Evolutionary conservation across 64 coral and sea anemone genomes (phyloP).

Genomic region (Actinia tenebrosa): DNA sequence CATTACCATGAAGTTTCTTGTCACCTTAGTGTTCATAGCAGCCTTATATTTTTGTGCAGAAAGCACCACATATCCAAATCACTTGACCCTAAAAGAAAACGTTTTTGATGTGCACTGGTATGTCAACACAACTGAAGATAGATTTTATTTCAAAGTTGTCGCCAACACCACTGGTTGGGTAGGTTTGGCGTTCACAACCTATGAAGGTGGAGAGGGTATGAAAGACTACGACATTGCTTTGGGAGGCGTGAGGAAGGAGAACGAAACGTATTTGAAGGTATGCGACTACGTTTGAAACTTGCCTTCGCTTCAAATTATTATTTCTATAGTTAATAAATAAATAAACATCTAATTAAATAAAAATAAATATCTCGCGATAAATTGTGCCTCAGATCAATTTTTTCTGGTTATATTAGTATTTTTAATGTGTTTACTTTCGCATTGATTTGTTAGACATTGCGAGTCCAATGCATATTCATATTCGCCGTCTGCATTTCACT

Average conservation of each 20-base stretch:
- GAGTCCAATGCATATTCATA: too few species aligned
- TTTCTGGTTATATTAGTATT: too few species aligned
- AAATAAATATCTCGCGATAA: too few species aligned
- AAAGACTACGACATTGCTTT: constrained; percentile 26
- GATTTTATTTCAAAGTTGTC: constrained; percentile 41
- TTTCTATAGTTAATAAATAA: too few species aligned
- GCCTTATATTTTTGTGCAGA: background rate
- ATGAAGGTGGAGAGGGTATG: background rate
- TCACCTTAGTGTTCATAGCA: background rate
- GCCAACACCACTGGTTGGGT: constrained; percentile 32
- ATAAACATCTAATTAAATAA: too few species aligned
- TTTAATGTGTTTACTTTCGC: too few species aligned
- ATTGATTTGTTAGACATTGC: too few species aligned
- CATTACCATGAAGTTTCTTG: background rate
- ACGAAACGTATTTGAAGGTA: constrained; percentile 2
- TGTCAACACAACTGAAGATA: constrained; percentile 14
- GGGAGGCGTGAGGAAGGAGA: background rate
- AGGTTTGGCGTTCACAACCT: constrained; percentile 26
- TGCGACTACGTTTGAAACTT: too few species aligned
- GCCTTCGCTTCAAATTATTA: too few species aligned
- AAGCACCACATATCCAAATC: background rate
- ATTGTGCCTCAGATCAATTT: too few species aligned
- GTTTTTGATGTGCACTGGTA: constrained; percentile 7
- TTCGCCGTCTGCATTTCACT: too few species aligned
- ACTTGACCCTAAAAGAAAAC: background rate